phyloP scores from a whole-genome alignment of 2,888 invertebrate species.

The Andrena bicolor region DNA sequence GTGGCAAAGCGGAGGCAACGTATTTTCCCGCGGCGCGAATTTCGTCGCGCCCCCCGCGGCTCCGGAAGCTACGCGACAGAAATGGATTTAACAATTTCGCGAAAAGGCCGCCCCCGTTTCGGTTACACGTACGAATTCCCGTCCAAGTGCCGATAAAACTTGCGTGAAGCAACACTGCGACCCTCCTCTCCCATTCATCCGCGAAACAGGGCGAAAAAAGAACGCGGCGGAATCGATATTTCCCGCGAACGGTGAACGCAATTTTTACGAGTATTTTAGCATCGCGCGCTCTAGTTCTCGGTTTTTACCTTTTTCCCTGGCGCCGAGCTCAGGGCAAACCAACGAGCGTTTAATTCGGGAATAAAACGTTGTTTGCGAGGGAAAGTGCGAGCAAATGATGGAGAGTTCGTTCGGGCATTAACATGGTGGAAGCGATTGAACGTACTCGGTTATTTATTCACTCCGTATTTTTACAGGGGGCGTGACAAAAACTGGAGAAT shows the following conservation, averaged over 20 bases:
- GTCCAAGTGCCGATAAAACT: slow-evolving; percentile 41
- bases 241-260: slow-evolving; percentile 49
- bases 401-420: neutral
- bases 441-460: neutral
- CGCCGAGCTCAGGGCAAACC: slow-evolving; percentile 34
- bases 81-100: slow-evolving; percentile 20
- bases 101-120: slow-evolving; percentile 29
- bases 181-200: slow-evolving; percentile 28
- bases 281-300: neutral
- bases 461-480: neutral
- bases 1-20: neutral
- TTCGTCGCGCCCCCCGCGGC: neutral
- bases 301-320: slow-evolving; percentile 40
- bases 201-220: slow-evolving; percentile 10
- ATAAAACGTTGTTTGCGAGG: slow-evolving; percentile 51
- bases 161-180: slow-evolving; percentile 24
- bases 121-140: slow-evolving; percentile 30
- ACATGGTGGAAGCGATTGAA: no score
- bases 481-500: neutral
- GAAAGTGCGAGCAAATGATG: slow-evolving; percentile 25
- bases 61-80: neutral
- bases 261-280: slow-evolving; percentile 45
- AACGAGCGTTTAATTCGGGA: slow-evolving; percentile 44
- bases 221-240: slow-evolving; percentile 27
- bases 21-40: neutral